Conservation (phyloP, 2,888 invertebrate genomes). For the Emmelina monodactyla region DNA sequence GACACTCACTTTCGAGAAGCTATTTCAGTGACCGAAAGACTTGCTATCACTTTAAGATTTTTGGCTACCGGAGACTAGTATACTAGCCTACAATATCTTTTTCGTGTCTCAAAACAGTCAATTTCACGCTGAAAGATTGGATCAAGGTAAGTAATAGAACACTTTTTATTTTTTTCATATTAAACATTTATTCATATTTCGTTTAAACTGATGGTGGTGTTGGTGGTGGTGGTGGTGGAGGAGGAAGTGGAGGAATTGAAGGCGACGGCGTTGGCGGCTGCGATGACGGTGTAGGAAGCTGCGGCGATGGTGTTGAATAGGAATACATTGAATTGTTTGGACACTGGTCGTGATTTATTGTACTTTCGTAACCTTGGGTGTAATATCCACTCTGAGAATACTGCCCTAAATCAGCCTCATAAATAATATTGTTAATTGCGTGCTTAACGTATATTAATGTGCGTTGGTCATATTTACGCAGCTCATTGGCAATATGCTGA, state of each 20-base stretch:
- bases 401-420: conserved; percentile 7
- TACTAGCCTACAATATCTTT: too few relatives aligned
- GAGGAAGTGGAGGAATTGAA: too few relatives aligned
- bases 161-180: neutral
- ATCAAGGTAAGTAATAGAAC: conserved; percentile 9
- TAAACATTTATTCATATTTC: conserved; percentile 3
- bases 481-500: conserved; percentile 3
- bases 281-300: neutral
- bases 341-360: conserved; percentile 1
- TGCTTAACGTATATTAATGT: conserved; percentile 8
- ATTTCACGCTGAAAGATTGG: conserved; percentile 7
- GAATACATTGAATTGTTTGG: too few relatives aligned
- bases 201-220: neutral
- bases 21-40: too few relatives aligned
- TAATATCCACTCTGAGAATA: conserved; percentile 11
- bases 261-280: conserved; percentile 1
- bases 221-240: neutral
- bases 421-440: conserved; percentile 9
- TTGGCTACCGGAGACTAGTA: too few relatives aligned
- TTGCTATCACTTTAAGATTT: too few relatives aligned
- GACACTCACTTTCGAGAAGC: conserved; percentile 13
- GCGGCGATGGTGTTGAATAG: conserved; percentile 1
- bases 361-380: too few relatives aligned
- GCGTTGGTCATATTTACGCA: conserved; percentile 8
- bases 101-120: too few relatives aligned